Conservation (phyloP, 2,888 invertebrate species). For the Deroplatys truncata region DNA sequence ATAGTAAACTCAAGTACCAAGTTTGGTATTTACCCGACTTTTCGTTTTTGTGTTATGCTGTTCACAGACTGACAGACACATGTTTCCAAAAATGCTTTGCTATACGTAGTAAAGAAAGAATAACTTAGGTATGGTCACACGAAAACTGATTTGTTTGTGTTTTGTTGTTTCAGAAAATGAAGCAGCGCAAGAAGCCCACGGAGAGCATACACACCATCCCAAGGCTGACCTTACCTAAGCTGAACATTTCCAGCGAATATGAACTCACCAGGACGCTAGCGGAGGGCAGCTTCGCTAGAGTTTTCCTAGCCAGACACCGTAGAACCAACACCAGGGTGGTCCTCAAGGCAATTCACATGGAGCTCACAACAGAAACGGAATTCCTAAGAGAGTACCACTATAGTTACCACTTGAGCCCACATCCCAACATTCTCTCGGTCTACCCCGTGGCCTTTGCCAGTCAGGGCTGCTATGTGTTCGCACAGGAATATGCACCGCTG, state of each 20-base stretch:
- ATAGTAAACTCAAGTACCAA: too few species aligned
- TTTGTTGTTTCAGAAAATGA: neutral
- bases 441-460: slow-evolving; percentile 69
- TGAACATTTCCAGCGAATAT: slow-evolving; percentile 57
- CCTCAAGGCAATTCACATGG: slow-evolving; percentile 62
- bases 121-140: too few species aligned
- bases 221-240: slow-evolving; percentile 49
- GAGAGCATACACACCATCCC: slow-evolving; percentile 50
- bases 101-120: too few species aligned
- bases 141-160: neutral
- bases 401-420: slow-evolving; percentile 73
- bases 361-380: slow-evolving; percentile 55
- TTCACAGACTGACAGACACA: too few species aligned
- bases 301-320: slow-evolving; percentile 57
- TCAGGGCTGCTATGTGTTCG: slow-evolving; percentile 55
- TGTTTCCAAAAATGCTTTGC: too few species aligned
- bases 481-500: slow-evolving; percentile 66
- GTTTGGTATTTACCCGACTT: too few species aligned
- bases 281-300: slow-evolving; percentile 66
- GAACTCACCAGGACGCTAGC: slow-evolving; percentile 60
- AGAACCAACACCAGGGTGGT: slow-evolving; percentile 61
- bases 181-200: neutral
- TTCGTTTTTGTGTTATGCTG: too few species aligned
- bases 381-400: slow-evolving; percentile 74
- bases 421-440: slow-evolving; percentile 68